phyloP scores from a whole-genome alignment of 2,113 vertebrate species.

The Callithrix jacchus region DNA sequence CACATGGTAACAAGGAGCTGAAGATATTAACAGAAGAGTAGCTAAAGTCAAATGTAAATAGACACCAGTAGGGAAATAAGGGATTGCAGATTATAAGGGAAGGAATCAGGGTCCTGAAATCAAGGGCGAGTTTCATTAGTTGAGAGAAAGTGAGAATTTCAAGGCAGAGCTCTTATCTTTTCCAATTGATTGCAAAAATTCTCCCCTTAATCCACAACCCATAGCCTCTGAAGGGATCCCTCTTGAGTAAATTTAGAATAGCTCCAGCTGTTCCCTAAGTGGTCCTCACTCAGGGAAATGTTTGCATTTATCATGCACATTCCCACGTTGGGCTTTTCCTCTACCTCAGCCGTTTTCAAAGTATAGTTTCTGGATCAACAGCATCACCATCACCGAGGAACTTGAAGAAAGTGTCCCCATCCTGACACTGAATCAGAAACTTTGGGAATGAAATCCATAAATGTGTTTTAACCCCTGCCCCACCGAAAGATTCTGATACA shows the following conservation, averaged over 20 bases:
- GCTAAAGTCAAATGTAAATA: not conserved
- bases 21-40: not conserved
- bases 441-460: not conserved
- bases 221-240: not conserved
- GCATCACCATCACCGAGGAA: not conserved
- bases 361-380: not conserved
- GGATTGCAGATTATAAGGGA: not conserved
- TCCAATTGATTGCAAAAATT: not conserved
- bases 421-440: not conserved
- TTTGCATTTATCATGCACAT: not conserved
- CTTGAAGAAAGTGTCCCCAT: not conserved
- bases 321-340: not conserved
- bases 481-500: not conserved
- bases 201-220: not conserved
- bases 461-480: not conserved
- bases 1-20: not conserved
- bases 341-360: not conserved
- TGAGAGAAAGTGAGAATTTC: not conserved
- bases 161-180: not conserved
- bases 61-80: not conserved
- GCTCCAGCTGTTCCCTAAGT: not conserved
- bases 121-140: not conserved
- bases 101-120: not conserved
- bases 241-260: not conserved
- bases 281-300: not conserved